Evolutionary conservation across 2,888 invertebrate genomes (phyloP).

Genomic region (Eucriotettix oculatus): DNA sequence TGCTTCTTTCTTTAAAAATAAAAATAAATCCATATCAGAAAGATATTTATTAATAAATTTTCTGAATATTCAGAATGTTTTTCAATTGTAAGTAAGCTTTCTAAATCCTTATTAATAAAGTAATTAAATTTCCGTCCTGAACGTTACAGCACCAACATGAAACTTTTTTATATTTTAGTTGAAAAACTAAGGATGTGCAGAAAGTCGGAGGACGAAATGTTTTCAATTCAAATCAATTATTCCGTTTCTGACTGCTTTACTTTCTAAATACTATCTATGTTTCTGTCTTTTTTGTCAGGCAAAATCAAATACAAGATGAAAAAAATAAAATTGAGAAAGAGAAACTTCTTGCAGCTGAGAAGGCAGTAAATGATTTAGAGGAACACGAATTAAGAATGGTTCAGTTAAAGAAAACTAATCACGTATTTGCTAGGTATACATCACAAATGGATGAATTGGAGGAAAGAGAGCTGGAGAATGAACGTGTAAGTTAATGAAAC

Average conservation of each 20-base stretch:
- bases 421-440: conserved; percentile 15
- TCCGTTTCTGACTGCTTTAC: too few relatives aligned
- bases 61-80: too few relatives aligned
- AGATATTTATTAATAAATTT: too few relatives aligned
- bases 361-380: conserved; percentile 15
- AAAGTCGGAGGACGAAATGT: too few relatives aligned
- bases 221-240: too few relatives aligned
- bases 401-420: conserved; percentile 19
- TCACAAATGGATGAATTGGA: conserved; percentile 17
- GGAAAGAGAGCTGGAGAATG: conserved; percentile 15
- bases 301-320: conserved; percentile 19
- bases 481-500: conserved; percentile 17
- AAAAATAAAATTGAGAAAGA: conserved; percentile 20
- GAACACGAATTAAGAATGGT: conserved; percentile 16
- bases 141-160: too few relatives aligned
- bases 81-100: too few relatives aligned
- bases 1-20: not conserved
- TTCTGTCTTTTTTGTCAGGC: conserved; percentile 11
- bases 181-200: too few relatives aligned
- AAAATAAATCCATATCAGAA: too few relatives aligned
- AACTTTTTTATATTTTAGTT: too few relatives aligned
- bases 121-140: too few relatives aligned
- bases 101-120: too few relatives aligned
- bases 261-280: not conserved
- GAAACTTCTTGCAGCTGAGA: conserved; percentile 15